Conservation (phyloP, 2,888 invertebrate species). For the Nephrotoma flavescens region DNA sequence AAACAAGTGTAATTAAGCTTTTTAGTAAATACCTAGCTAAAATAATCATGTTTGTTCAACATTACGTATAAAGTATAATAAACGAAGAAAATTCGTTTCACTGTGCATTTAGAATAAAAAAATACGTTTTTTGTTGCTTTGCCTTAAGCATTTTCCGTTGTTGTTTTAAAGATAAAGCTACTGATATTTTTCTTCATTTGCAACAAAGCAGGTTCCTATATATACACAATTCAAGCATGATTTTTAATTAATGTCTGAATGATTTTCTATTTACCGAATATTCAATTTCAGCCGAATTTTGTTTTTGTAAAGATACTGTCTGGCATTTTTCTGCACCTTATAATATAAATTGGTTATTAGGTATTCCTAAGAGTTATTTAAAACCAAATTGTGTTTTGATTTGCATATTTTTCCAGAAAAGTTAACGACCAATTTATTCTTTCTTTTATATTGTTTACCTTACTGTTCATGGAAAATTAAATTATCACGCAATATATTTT, state of each 20-base stretch:
- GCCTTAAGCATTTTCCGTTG: background rate
- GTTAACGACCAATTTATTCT: background rate
- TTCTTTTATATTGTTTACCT: background rate
- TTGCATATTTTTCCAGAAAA: background rate
- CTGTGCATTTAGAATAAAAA: background rate
- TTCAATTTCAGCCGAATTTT: background rate
- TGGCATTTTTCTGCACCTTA: background rate
- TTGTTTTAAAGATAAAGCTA: background rate
- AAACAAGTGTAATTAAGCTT: background rate
- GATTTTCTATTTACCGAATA: background rate
- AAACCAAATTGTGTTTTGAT: background rate
- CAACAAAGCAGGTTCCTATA: background rate
- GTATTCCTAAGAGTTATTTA: background rate
- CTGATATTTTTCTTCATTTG: background rate
- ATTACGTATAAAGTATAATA: background rate
- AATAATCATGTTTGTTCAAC: background rate
- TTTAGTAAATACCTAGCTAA: background rate
- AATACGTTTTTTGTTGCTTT: background rate
- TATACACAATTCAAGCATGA: background rate
- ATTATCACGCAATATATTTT: background rate
- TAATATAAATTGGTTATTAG: background rate
- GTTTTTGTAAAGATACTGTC: background rate
- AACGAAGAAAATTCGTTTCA: background rate
- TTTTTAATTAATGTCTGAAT: background rate
- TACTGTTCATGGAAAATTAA: background rate